A percentile compares a stretch with the other conserved stretches of the same genome.
Conservation (phyloP, 1,140 invertebrate species). For the Limonius californicus region DNA sequence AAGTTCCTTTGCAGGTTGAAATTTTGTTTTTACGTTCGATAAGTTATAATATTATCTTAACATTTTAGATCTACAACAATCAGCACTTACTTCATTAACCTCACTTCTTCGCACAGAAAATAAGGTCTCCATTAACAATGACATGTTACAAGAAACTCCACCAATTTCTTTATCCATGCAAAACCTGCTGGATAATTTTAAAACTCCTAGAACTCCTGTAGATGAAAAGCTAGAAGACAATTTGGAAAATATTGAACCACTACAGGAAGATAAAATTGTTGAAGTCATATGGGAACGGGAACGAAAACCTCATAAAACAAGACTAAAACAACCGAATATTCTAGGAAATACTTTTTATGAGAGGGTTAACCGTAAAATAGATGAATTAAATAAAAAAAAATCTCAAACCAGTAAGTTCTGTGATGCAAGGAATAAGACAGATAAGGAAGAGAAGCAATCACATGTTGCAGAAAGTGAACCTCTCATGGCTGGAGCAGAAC, state of each 20-base stretch:
- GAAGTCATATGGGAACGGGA: neutral
- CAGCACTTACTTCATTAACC: constrained; percentile 36
- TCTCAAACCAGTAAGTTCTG: constrained; percentile 22
- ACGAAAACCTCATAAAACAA: neutral
- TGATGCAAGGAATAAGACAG: constrained; percentile 16
- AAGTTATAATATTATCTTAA: no score
- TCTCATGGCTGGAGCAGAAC: constrained; percentile 44
- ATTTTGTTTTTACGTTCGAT: neutral
- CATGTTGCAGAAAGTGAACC: constrained; percentile 24
- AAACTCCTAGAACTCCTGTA: constrained; percentile 3
- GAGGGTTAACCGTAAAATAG: neutral
- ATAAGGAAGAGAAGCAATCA: constrained; percentile 22
- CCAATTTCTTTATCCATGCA: neutral
- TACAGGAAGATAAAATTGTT: neutral
- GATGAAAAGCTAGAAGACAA: constrained; percentile 11
- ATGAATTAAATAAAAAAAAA: constrained; percentile 11
- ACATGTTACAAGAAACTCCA: neutral
- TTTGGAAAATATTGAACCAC: constrained; percentile 18
- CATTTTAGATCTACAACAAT: constrained; percentile 43
- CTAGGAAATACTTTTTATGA: neutral
- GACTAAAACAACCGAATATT: neutral
- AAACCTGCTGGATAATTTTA: neutral
- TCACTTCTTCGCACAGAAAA: constrained; percentile 33
- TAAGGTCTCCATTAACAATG: neutral
- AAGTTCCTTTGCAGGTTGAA: constrained; percentile 33